These are phyloP conservation scores for Torymus tubicola DNA, from an alignment of 2,888 invertebrate species.

Conservation along the genomic window DNA sequence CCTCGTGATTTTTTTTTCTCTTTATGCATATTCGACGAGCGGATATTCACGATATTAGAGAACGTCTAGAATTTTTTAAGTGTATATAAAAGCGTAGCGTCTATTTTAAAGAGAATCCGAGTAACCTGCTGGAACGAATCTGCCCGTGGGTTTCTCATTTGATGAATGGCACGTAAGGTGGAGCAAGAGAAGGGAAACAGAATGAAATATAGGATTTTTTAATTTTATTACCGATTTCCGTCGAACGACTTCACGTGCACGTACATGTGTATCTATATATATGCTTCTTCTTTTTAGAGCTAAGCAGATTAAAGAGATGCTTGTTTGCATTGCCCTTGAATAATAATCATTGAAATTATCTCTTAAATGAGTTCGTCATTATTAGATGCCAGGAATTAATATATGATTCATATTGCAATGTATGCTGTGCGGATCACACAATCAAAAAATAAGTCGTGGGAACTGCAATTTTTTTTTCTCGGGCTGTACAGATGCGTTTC, in stretches of 20 bases:
- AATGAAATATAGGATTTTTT: too few relatives aligned
- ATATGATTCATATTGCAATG: constrained; percentile 26
- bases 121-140: not conserved
- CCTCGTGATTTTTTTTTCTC: not conserved
- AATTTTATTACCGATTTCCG: too few relatives aligned
- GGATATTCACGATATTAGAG: not conserved
- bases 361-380: not conserved
- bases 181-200: too few relatives aligned
- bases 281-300: constrained; percentile 7
- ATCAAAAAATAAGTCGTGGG: not conserved
- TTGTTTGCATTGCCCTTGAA: constrained; percentile 35
- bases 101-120: too few relatives aligned
- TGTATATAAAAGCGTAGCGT: not conserved
- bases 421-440: not conserved
- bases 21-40: not conserved
- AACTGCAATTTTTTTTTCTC: too few relatives aligned
- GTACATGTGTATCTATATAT: not conserved
- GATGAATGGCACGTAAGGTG: not conserved
- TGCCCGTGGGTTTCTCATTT: not conserved
- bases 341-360: constrained; percentile 28
- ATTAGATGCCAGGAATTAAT: not conserved
- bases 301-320: constrained; percentile 12
- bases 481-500: too few relatives aligned
- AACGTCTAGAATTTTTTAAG: not conserved
- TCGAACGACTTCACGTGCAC: not conserved